These are phyloP conservation scores for Margaritifera margaritifera DNA, from an alignment of 2,888 invertebrate genomes.

Conservation along the genomic window DNA sequence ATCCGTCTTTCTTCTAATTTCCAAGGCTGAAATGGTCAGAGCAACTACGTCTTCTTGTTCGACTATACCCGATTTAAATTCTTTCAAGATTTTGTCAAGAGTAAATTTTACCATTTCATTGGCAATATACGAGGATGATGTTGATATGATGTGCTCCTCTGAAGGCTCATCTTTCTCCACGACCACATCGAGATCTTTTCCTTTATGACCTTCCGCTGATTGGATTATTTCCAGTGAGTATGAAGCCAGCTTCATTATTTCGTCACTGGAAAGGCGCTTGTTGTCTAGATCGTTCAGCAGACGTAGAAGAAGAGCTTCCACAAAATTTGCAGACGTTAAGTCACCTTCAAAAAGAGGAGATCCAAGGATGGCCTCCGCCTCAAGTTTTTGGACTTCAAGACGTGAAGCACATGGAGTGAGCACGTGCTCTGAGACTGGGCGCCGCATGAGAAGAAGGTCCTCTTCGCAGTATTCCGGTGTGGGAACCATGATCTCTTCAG, in stretches of 20 bases:
- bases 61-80: slow-evolving; percentile 39
- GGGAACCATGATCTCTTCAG: too few species aligned
- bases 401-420: slow-evolving; percentile 49
- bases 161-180: slow-evolving; percentile 15
- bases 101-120: slow-evolving; percentile 51
- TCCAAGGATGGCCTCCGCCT: slow-evolving; percentile 28
- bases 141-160: slow-evolving; percentile 13
- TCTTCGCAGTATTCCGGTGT: too few species aligned
- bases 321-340: slow-evolving; percentile 24
- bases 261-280: slow-evolving; percentile 35
- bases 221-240: slow-evolving; percentile 42
- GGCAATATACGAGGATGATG: slow-evolving; percentile 37
- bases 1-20: slow-evolving; percentile 7
- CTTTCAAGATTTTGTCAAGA: slow-evolving; percentile 34
- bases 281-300: slow-evolving; percentile 47
- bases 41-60: slow-evolving; percentile 41
- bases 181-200: slow-evolving; percentile 9
- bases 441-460: not conserved
- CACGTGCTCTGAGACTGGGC: slow-evolving; percentile 44
- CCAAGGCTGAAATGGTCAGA: slow-evolving; percentile 40
- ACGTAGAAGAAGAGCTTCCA: slow-evolving; percentile 43
- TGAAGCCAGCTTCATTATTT: slow-evolving; percentile 40
- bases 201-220: slow-evolving; percentile 12
- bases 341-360: slow-evolving; percentile 22
- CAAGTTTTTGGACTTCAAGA: slow-evolving; percentile 25